Percentiles rank a stretch among this genome's conserved stretches.
These are phyloP conservation scores for Rutilus rutilus DNA, from an alignment of 2,113 vertebrate species.

Conservation along the genomic window DNA sequence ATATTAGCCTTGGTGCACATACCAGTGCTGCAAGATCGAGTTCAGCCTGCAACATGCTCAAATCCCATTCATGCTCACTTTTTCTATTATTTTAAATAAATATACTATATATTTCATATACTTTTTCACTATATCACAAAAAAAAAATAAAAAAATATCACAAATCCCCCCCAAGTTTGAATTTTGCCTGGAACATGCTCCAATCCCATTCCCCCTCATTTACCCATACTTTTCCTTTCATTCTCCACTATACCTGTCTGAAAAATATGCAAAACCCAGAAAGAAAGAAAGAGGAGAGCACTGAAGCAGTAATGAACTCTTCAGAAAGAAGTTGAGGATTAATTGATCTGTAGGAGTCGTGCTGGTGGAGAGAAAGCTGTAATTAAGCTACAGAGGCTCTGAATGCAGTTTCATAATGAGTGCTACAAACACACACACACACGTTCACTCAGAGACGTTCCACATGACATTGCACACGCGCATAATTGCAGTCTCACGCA, in stretches of 20 bases:
- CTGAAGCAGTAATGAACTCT: conserved; percentile 73
- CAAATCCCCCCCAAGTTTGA: neutral
- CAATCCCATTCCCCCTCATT: neutral
- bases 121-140: neutral
- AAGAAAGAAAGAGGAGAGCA: conserved; percentile 43
- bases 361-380: conserved; percentile 63
- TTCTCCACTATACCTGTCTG: neutral
- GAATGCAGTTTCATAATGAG: conserved; percentile 57
- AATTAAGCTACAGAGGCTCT: conserved; percentile 68
- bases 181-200: neutral
- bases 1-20: neutral
- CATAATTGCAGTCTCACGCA: conserved; percentile 41
- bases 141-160: neutral
- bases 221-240: neutral
- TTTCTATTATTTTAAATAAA: neutral
- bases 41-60: neutral
- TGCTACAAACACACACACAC: conserved; percentile 42
- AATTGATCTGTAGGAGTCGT: conserved; percentile 70
- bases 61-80: neutral
- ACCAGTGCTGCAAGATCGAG: neutral
- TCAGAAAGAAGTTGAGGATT: conserved; percentile 65
- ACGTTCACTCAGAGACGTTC: neutral
- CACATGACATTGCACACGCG: neutral
- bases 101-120: too few relatives aligned
- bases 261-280: conserved; percentile 17